A percentile compares a stretch with the other conserved stretches of the same genome.
phyloP scores from a whole-genome alignment of 2,113 vertebrate genomes.

The Mesocricetus auratus region DNA sequence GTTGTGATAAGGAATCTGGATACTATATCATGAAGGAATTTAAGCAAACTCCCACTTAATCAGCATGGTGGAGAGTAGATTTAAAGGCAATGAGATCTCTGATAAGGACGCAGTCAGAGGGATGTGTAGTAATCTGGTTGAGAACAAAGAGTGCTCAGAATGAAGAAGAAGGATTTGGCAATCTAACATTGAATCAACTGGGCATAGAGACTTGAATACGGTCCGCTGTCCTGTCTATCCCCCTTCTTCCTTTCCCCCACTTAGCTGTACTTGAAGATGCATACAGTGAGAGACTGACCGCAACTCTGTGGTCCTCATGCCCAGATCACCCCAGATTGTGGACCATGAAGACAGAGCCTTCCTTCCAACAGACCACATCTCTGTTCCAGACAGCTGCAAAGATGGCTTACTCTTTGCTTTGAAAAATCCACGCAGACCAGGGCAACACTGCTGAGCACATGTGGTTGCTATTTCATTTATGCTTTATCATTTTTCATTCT shows the following conservation, averaged over 20 bases:
- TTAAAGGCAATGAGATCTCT: neutral
- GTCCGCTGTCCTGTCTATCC: neutral
- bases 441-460: conserved; percentile 90
- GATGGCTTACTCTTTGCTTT: conserved; percentile 83
- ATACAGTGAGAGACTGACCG: neutral
- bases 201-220: neutral
- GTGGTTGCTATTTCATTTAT: conserved; percentile 95
- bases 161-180: neutral
- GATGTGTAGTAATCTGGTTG: neutral
- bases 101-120: neutral
- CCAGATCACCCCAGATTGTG: neutral
- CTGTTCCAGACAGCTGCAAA: conserved; percentile 70
- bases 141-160: neutral
- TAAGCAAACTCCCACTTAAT: neutral
- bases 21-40: neutral
- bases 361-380: neutral
- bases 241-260: neutral
- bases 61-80: neutral
- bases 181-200: neutral
- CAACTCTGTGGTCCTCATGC: neutral
- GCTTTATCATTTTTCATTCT: conserved; percentile 97
- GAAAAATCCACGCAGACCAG: conserved; percentile 82
- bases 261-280: no score
- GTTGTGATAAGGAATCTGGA: neutral
- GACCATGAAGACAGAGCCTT: no score